A percentile compares a stretch with the other conserved stretches of the same genome.
Conservation (phyloP, 2,888 invertebrate species). For the Calameuta filiformis region DNA sequence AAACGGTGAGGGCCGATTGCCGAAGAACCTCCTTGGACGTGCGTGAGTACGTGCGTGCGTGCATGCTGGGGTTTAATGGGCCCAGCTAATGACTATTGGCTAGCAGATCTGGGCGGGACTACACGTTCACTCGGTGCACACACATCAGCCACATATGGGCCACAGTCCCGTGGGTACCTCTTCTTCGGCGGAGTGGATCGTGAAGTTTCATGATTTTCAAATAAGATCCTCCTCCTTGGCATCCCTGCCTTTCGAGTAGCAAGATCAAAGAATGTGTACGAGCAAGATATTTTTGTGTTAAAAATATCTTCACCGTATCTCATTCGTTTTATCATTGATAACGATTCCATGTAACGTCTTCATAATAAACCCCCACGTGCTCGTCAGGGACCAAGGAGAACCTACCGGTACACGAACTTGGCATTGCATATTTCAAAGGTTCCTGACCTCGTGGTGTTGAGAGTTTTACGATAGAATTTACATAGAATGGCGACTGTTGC, state of each 20-base stretch:
- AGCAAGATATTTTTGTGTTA: not conserved
- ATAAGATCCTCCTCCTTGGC: not conserved
- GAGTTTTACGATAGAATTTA: constrained; percentile 59
- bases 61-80: constrained; percentile 62
- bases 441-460: constrained; percentile 49
- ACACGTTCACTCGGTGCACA: constrained; percentile 42
- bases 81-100: constrained; percentile 67
- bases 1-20: constrained; percentile 12
- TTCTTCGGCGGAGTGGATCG: not conserved
- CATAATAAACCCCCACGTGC: not conserved
- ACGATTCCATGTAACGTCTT: not conserved
- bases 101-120: constrained; percentile 65
- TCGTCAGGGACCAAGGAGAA: not conserved
- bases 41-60: constrained; percentile 47
- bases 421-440: not conserved
- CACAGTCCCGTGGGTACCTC: constrained; percentile 5
- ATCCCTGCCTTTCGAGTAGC: not conserved
- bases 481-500: constrained; percentile 57
- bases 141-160: constrained; percentile 17
- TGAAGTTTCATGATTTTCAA: not conserved
- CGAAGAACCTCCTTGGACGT: constrained; percentile 11
- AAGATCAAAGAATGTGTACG: not conserved
- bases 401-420: not conserved
- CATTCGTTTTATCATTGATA: not conserved
- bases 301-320: not conserved